phyloP scores from a whole-genome alignment of 2,797 vertebrate species.

The Cottoperca gobio region DNA sequence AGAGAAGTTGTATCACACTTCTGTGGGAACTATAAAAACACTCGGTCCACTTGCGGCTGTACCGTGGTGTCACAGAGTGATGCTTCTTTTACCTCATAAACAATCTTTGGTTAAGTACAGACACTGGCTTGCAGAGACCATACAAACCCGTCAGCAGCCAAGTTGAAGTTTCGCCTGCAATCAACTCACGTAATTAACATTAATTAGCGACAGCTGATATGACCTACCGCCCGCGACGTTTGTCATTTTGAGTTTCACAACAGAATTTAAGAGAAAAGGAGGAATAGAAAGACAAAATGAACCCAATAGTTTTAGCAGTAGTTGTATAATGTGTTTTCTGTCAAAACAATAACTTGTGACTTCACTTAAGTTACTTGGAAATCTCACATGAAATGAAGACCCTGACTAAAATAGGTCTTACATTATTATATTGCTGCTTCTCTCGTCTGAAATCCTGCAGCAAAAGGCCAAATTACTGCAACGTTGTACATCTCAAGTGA shows the following conservation, averaged over 20 bases:
- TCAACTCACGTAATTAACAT: not conserved
- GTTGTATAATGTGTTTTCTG: not conserved
- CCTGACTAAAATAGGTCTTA: not conserved
- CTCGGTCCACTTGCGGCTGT: not conserved
- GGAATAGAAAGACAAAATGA: not conserved
- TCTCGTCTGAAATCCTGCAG: not conserved
- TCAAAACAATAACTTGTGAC: not conserved
- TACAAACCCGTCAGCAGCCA: not conserved
- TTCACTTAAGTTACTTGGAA: constrained; percentile 10
- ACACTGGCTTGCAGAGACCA: not conserved
- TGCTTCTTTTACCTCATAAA: constrained; percentile 1
- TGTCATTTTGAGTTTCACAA: not conserved
- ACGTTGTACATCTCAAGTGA: not conserved
- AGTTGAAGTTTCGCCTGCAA: not conserved
- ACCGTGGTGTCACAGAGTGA: not conserved
- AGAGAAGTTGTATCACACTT: not conserved
- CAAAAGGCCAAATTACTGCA: not conserved
- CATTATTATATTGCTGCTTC: not conserved
- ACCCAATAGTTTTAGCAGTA: not conserved
- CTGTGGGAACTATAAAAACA: not conserved
- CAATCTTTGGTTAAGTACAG: not conserved
- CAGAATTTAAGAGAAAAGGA: not conserved
- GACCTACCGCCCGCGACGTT: not conserved
- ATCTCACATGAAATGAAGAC: not conserved
- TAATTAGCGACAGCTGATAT: not conserved